Conservation (phyloP, 2,113 vertebrate species). For the Onychostruthus taczanowskii region DNA sequence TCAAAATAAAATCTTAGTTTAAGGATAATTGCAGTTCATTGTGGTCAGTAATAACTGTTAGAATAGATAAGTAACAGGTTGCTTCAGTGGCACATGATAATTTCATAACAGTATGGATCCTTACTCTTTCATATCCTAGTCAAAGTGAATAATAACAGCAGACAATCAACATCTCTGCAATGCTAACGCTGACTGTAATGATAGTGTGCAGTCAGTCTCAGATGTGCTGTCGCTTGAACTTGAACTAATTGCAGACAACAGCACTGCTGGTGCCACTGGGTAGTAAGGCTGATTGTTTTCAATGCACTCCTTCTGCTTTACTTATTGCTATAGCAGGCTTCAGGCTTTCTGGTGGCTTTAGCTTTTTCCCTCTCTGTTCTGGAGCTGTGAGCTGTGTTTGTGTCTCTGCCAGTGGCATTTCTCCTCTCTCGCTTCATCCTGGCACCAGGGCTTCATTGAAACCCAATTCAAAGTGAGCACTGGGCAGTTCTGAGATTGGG, state of each 20-base stretch:
- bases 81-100: not conserved
- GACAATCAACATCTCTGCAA: not conserved
- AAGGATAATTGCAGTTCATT: not conserved
- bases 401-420: not conserved
- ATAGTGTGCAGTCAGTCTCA: not conserved
- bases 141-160: not conserved
- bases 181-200: not conserved
- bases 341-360: fast-evolving
- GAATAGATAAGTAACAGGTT: not conserved
- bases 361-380: not conserved
- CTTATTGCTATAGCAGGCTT: not conserved
- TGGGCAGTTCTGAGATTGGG: not conserved
- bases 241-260: not conserved
- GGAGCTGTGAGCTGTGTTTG: not conserved
- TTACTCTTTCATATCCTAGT: not conserved
- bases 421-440: not conserved
- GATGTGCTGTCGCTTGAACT: not conserved
- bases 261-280: not conserved
- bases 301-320: not conserved
- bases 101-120: not conserved
- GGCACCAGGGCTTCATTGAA: not conserved
- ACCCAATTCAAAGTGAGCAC: not conserved
- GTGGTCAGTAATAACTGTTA: not conserved
- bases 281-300: not conserved
- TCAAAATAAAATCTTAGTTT: not conserved